Percentiles rank a stretch among this genome's conserved stretches.
phyloP scores from a whole-genome alignment of 2,113 vertebrate genomes.

The Channa maculata region DNA sequence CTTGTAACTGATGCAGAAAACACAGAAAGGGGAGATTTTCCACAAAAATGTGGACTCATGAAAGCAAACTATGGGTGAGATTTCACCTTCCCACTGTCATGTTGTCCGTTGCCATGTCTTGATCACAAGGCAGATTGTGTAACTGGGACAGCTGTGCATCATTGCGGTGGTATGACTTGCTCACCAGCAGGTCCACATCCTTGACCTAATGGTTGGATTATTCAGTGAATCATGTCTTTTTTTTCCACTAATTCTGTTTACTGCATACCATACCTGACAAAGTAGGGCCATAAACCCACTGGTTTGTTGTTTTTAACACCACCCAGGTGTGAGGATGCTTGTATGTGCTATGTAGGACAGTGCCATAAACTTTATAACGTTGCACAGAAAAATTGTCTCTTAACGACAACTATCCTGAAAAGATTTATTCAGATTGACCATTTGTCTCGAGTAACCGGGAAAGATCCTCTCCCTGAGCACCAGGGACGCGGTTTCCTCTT shows the following conservation, averaged over 20 bases:
- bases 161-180: conserved; percentile 32
- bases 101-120: neutral
- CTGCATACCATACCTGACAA: conserved; percentile 45
- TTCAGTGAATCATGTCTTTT: conserved; percentile 48
- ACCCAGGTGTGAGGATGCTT: conserved; percentile 13
- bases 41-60: neutral
- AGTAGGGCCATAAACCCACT: conserved; percentile 19
- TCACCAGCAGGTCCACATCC: conserved; percentile 37
- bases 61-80: neutral
- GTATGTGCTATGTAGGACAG: conserved; percentile 17
- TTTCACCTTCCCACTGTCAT: conserved; percentile 4
- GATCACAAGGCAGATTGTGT: conserved; percentile 17
- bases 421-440: neutral
- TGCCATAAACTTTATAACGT: conserved; percentile 1
- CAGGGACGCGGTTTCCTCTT: conserved; percentile 9
- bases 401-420: neutral
- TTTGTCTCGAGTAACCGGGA: neutral
- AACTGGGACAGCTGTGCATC: conserved; percentile 29
- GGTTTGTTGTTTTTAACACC: neutral
- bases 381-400: neutral
- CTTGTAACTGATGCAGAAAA: neutral
- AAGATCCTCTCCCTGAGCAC: conserved; percentile 1
- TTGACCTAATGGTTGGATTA: conserved; percentile 16
- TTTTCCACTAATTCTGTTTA: conserved; percentile 55
- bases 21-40: neutral